These are phyloP conservation scores for Antheraea pernyi DNA, from an alignment of 1,140 invertebrate species.

Conservation along the genomic window DNA sequence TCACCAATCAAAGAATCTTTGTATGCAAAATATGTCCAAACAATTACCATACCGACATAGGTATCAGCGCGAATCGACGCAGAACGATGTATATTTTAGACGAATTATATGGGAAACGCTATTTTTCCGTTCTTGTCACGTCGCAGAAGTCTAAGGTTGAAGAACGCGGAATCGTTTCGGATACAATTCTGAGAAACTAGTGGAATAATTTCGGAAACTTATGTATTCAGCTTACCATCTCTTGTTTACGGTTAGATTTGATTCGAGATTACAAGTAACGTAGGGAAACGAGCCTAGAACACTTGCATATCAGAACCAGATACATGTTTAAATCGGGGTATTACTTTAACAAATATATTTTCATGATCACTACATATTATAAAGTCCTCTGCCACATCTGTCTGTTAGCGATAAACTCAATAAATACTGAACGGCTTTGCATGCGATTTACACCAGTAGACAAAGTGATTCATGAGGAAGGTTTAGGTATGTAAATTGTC, in stretches of 20 bases:
- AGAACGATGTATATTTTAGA: constrained; percentile 35
- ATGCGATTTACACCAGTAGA: no score
- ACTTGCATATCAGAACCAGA: neutral
- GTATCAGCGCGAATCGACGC: constrained; percentile 33
- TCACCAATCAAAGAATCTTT: constrained; percentile 3
- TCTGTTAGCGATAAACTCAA: no score
- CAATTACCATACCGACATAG: constrained; percentile 48
- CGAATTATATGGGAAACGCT: constrained; percentile 33
- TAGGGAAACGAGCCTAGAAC: neutral
- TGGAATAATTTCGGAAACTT: constrained; percentile 32
- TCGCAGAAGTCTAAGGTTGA: constrained; percentile 34
- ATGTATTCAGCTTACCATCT: constrained; percentile 28
- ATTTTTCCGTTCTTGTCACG: constrained; percentile 47
- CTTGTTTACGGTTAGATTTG: constrained; percentile 18
- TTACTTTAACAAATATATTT: neutral
- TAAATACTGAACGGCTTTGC: no score
- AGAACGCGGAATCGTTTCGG: constrained; percentile 43
- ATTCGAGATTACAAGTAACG: neutral
- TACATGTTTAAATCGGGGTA: neutral
- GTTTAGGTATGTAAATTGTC: no score
- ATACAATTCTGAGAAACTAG: constrained; percentile 41
- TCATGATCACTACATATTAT: neutral
- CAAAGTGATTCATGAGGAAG: no score
- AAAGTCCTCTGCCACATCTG: no score
- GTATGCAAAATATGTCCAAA: constrained; percentile 16